Percentiles rank a stretch among this genome's conserved stretches.
phyloP scores from a whole-genome alignment of 2,113 vertebrate genomes.

The Brachypteracias leptosomus region DNA sequence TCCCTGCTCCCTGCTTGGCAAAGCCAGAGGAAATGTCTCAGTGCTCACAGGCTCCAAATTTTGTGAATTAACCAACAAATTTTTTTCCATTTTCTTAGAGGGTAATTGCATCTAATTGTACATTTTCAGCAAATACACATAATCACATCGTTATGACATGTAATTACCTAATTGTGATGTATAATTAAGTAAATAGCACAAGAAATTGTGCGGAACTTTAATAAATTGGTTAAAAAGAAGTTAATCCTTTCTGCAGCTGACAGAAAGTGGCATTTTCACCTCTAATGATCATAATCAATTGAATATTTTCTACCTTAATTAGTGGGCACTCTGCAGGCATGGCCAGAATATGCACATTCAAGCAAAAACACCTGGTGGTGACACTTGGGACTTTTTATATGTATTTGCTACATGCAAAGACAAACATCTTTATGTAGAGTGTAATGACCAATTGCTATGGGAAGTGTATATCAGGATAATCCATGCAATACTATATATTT shows the following conservation, averaged over 20 bases:
- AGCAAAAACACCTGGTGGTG: background rate
- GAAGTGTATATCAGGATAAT: background rate
- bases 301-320: constrained; percentile 4
- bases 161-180: constrained; percentile 56
- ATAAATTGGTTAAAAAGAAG: constrained; percentile 33
- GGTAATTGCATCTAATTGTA: constrained; percentile 47
- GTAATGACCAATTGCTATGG: background rate
- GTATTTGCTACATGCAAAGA: background rate
- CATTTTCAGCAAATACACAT: constrained; percentile 46
- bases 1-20: background rate
- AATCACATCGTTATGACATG: constrained; percentile 51
- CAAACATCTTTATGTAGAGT: background rate
- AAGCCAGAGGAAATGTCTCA: background rate
- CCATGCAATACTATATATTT: background rate
- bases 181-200: constrained; percentile 53
- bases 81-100: constrained; percentile 17
- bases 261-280: background rate
- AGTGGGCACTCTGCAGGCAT: background rate
- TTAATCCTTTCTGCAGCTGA: constrained; percentile 5
- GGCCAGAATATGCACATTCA: background rate
- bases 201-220: constrained; percentile 48
- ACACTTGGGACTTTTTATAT: background rate
- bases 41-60: background rate
- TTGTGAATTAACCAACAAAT: background rate
- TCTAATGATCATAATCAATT: constrained; percentile 32